Conservation (phyloP, 2,797 vertebrate species). For the Pseudochromis fuscus region DNA sequence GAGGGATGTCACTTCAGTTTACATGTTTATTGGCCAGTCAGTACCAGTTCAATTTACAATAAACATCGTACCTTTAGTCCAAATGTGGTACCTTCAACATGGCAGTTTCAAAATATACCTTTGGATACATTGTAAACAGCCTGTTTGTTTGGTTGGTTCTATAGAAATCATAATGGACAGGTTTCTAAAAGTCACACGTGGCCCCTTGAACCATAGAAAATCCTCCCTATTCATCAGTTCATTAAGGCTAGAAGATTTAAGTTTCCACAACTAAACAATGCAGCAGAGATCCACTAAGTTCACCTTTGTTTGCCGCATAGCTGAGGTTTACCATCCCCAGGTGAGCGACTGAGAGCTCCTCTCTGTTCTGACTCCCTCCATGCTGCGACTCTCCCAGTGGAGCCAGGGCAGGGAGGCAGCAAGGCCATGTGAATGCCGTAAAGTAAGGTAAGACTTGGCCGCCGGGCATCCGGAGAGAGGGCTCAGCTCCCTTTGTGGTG, state of each 20-base stretch:
- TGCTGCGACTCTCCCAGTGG: slow-evolving; percentile 69
- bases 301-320: slow-evolving; percentile 83
- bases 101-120: slow-evolving; percentile 28
- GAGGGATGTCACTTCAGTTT: neutral
- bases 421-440: slow-evolving; percentile 73
- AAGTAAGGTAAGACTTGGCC: slow-evolving; percentile 80
- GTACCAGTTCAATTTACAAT: neutral
- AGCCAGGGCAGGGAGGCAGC: slow-evolving; percentile 65
- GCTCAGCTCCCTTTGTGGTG: slow-evolving; percentile 82
- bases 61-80: neutral
- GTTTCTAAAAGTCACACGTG: slow-evolving; percentile 77
- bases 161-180: slow-evolving; percentile 71
- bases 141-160: slow-evolving; percentile 47
- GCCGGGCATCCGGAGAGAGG: slow-evolving; percentile 78
- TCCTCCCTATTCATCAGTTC: slow-evolving; percentile 80
- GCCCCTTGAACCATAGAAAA: slow-evolving; percentile 78
- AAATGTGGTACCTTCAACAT: slow-evolving; percentile 24
- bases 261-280: slow-evolving; percentile 82
- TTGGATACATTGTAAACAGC: slow-evolving; percentile 36
- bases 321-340: slow-evolving; percentile 83
- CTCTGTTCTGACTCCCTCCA: slow-evolving; percentile 73
- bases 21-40: neutral
- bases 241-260: slow-evolving; percentile 83
- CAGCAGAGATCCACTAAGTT: slow-evolving; percentile 81
- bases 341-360: slow-evolving; percentile 77